Base-by-base conservation (phyloP, 2,888 invertebrate species). In the Latrodectus elegans region DNA sequence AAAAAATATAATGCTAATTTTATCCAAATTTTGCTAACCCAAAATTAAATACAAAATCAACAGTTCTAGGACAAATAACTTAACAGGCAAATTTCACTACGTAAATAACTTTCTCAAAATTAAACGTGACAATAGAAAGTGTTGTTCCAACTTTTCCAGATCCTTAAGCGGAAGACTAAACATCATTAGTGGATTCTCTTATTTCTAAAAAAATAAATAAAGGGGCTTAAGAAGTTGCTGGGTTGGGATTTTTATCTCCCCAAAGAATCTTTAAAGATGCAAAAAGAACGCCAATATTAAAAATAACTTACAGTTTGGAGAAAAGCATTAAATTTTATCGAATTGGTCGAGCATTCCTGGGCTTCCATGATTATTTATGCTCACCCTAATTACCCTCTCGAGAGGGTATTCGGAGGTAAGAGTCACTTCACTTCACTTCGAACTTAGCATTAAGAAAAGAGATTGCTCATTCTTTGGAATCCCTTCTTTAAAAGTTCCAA, bases 281-380 rank as follows among this genome's bases (percentile, higher is more conserved):
- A 11, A 11, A 55, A 11, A 49, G 71, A 71, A 38, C n/a, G 17
- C 10, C 26, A 52, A 52, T 73, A 73, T 73, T 73, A 73, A 64
- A 49, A 75, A 75, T 17, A 26, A 9, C 55, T 60, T 10, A 26
- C n/a, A 22, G 52, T 53, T 73, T 68, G 53, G 68, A 51, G 53
- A 68, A 49, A 68, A 68, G 51, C 77, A 77, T 77, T 77, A 77
- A 77, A 77, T 77, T 77, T 77, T 68, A 68, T 68, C 77, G 68
- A 26, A 52, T 49, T 15, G 52, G 68, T 51, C 68, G 49, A 38
- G 49, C n/a, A 60, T 60, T 60, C 60, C 60, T 60, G 60, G 60
- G n/a, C 60, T 60, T 60, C n/a, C 60, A 60, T 60, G 60, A 81
- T 81, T 81, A 81, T 74, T 73, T 81, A 81, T 53, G 51, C 67